phyloP scores from a whole-genome alignment of 2,113 vertebrate species.

The Eulemur macaco region DNA sequence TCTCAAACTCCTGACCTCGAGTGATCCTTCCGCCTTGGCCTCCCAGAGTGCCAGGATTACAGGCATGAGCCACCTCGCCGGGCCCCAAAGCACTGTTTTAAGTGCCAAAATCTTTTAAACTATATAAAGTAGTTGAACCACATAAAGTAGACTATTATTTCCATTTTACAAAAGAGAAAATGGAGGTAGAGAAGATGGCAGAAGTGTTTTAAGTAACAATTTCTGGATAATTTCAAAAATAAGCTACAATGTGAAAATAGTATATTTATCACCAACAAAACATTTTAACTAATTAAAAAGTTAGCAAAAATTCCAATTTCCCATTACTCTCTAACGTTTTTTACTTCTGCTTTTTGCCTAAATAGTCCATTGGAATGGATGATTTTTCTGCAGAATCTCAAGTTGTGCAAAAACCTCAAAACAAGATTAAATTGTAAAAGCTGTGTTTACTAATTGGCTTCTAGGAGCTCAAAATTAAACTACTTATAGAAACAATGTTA shows the following conservation, averaged over 20 bases:
- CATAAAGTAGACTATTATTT: neutral
- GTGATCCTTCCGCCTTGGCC: too few relatives aligned
- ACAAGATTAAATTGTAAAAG: constrained; percentile 1
- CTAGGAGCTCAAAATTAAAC: constrained; percentile 21
- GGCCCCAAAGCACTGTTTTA: neutral
- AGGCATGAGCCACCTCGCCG: too few relatives aligned
- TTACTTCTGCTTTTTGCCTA: neutral
- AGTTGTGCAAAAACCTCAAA: neutral
- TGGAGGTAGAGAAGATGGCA: neutral
- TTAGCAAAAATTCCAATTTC: neutral
- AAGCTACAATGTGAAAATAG: neutral
- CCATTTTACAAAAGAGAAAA: neutral
- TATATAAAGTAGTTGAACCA: neutral
- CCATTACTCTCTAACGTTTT: neutral
- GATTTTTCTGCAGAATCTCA: neutral
- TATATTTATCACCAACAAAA: neutral
- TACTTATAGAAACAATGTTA: too few relatives aligned
- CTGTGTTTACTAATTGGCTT: neutral
- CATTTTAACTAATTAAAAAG: neutral
- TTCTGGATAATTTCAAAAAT: neutral
- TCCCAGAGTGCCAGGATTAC: too few relatives aligned
- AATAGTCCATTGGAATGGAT: neutral
- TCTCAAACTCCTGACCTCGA: too few relatives aligned
- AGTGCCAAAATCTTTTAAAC: neutral
- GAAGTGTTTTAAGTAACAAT: neutral